Percentiles rank a stretch among this genome's conserved stretches.
These are phyloP conservation scores for Clepsis dumicolana DNA, from an alignment of 2,888 invertebrate species.

Conservation along the genomic window DNA sequence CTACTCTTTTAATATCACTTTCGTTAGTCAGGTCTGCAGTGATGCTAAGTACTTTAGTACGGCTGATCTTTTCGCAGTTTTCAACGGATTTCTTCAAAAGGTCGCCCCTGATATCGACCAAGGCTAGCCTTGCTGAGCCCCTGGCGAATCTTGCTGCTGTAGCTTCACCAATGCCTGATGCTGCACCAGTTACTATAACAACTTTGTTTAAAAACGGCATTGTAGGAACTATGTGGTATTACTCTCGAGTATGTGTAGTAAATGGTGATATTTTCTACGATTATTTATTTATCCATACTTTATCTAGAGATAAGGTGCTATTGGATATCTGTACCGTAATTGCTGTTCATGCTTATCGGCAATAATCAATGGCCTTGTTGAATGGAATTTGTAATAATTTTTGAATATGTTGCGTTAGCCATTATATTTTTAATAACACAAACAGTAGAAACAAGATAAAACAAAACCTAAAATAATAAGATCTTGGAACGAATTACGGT, in stretches of 20 bases:
- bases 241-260: neutral
- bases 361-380: neutral
- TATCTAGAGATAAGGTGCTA: slow-evolving; percentile 1
- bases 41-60: slow-evolving; percentile 40
- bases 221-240: neutral
- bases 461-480: too few relatives aligned
- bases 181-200: slow-evolving; percentile 47
- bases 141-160: slow-evolving; percentile 45
- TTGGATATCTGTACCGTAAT: neutral
- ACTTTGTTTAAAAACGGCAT: slow-evolving; percentile 44
- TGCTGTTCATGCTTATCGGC: slow-evolving; percentile 10
- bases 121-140: slow-evolving; percentile 45
- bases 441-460: too few relatives aligned
- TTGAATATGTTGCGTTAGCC: too few relatives aligned
- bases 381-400: neutral
- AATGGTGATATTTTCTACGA: neutral
- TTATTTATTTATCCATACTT: slow-evolving; percentile 7
- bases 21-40: slow-evolving; percentile 47
- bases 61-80: slow-evolving; percentile 38
- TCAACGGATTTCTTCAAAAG: slow-evolving; percentile 44
- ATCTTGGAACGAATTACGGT: too few relatives aligned
- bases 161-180: slow-evolving; percentile 49
- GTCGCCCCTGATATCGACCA: slow-evolving; percentile 46
- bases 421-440: too few relatives aligned
- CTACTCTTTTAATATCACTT: slow-evolving; percentile 44